A percentile compares a stretch with the other conserved stretches of the same genome.
Evolutionary conservation across 2,888 invertebrate species (phyloP).

Genomic region (Atethmia centrago): DNA sequence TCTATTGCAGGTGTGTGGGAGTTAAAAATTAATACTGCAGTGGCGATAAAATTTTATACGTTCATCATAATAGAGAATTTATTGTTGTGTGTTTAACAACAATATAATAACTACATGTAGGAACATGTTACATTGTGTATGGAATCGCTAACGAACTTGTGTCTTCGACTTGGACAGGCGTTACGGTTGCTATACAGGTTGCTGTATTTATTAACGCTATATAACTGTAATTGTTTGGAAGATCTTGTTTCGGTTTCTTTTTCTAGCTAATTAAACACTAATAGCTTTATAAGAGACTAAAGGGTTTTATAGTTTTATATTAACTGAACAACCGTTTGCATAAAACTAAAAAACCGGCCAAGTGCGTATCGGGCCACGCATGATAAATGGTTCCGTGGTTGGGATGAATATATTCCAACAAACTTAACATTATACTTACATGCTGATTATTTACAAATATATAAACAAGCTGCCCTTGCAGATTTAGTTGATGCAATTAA

Average conservation of each 20-base stretch:
- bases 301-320: not conserved
- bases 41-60: constrained; percentile 45
- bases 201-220: constrained; percentile 4
- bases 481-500: too few species aligned
- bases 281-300: not conserved
- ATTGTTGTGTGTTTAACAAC: constrained; percentile 19
- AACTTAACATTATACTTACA: too few species aligned
- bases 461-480: too few species aligned
- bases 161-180: constrained; percentile 53
- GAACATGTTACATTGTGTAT: constrained; percentile 19
- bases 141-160: constrained; percentile 58
- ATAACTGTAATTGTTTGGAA: not conserved
- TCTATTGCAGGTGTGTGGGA: constrained; percentile 9
- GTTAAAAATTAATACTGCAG: constrained; percentile 35
- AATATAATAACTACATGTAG: not conserved
- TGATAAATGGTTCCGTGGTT: too few species aligned
- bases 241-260: not conserved
- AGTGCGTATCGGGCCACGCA: too few species aligned
- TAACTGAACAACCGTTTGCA: not conserved
- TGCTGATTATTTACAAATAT: too few species aligned
- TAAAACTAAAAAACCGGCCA: too few species aligned
- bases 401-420: too few species aligned
- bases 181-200: constrained; percentile 33
- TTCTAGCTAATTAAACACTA: not conserved
- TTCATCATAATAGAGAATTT: constrained; percentile 32